Conservation (phyloP, 2,113 vertebrate genomes). For the Riparia riparia region DNA sequence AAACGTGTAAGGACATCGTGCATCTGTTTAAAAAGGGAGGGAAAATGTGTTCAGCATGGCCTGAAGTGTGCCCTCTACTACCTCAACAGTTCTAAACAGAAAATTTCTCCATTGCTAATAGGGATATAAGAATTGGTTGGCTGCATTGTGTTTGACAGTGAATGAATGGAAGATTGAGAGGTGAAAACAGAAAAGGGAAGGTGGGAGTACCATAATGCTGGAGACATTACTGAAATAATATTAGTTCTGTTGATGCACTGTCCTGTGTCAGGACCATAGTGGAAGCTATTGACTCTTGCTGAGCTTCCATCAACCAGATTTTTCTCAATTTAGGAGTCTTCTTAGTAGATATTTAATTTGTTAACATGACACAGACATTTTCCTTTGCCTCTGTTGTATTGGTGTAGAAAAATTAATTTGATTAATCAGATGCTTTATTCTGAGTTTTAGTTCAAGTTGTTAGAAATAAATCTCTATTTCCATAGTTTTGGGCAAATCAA, state of each 20-base stretch:
- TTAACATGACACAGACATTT: neutral
- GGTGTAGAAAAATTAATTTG: neutral
- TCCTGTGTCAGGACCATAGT: neutral
- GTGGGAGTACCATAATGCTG: neutral
- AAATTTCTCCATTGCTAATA: neutral
- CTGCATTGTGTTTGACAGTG: neutral
- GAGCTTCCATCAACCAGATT: neutral
- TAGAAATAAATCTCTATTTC: neutral
- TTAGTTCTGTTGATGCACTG: neutral
- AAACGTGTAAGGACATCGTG: neutral
- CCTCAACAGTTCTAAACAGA: neutral
- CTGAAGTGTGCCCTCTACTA: neutral
- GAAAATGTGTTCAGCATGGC: neutral
- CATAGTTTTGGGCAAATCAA: neutral
- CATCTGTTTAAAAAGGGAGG: neutral
- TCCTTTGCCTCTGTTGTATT: neutral
- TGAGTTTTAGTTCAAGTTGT: neutral
- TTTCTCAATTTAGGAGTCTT: slow-evolving; percentile 7
- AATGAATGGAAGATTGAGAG: slow-evolving; percentile 4
- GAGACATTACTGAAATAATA: neutral
- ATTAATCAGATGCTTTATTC: neutral
- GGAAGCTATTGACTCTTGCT: slow-evolving; percentile 2
- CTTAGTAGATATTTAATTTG: slow-evolving; percentile 34
- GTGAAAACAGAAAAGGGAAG: neutral
- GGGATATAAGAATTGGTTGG: neutral